Base-by-base conservation (phyloP, 2,797 vertebrate genomes). In the Darevskia mixta region DNA sequence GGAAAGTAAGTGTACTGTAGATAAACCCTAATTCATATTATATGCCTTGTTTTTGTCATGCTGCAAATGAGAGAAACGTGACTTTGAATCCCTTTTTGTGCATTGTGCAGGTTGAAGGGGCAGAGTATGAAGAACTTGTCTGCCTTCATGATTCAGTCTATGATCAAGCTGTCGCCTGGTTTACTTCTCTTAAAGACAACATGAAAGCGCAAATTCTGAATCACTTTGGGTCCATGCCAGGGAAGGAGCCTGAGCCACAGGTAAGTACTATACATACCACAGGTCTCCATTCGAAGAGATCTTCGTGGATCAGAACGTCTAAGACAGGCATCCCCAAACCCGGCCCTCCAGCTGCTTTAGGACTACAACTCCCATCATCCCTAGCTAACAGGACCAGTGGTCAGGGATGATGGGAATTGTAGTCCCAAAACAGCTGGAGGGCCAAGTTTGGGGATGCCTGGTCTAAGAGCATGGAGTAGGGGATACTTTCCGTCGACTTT, bases 181-280 rank as follows among this genome's bases (percentile, higher is more conserved):
- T 99, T 95, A 98, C 98, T 27, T 99, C 98, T 32, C 98, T 98
- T 75, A 98, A 98, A 93, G 98, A 99, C 95, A 97, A 98, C 95
- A 98, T 98, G 97, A 98, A 98, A 97, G 97, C 96, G 89, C 98
- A 99, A 96, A 99, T 98, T 95, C 96, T 98, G 90, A 98, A 98
- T 92, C 98, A 98, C 94, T 99, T 99, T 90, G 98, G 98, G 87
- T 95, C 97, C 92, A 98, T 99, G 94, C 98, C 98, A 87, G 95
- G 96, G 93, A 98, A 98, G 95, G 98, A 98, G 90, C 91, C 96
- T 1, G 97, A 98, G 61, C 97, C 97, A 82, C 98, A 98, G 98
- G 98, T 99, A 94, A 83, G 79, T 64, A 13, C 4, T 87, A 4
- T 11, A 87, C 29, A 4, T 4, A 4, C 49, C 49, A 4, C 85